These are phyloP conservation scores for Probaryconus sp. DNA, from an alignment of 1,140 invertebrate species.

Conservation along the genomic window DNA sequence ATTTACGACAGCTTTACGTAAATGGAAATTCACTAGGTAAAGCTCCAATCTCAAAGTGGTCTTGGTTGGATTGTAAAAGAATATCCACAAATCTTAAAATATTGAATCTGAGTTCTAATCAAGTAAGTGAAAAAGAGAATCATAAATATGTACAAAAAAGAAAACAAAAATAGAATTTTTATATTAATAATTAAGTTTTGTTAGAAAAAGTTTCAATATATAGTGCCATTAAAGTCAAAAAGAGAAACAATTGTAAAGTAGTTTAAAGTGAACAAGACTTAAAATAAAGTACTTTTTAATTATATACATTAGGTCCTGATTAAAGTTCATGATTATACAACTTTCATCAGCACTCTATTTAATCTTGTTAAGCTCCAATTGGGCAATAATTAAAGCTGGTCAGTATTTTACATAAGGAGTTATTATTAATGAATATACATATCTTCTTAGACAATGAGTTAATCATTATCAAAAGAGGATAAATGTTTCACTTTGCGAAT, in stretches of 20 bases:
- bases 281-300: neutral
- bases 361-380: conserved; percentile 32
- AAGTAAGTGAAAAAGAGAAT: conserved; percentile 71
- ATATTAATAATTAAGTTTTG: neutral
- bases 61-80: conserved; percentile 81
- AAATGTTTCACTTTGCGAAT: no score
- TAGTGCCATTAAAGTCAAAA: no score
- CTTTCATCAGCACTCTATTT: conserved; percentile 31
- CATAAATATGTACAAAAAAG: no score
- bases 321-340: conserved; percentile 48
- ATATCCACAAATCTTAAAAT: conserved; percentile 78
- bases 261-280: no score
- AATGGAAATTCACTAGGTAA: conserved; percentile 84
- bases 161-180: no score
- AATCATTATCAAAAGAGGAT: no score
- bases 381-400: neutral
- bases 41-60: conserved; percentile 79
- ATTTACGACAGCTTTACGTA: conserved; percentile 84
- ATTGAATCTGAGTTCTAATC: conserved; percentile 83
- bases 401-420: no score
- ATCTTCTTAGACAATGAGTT: no score
- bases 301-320: neutral
- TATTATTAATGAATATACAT: no score
- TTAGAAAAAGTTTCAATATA: neutral
- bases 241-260: no score